phyloP scores from a whole-genome alignment of 2,797 vertebrate species.

The Eleutherodactylus coqui region DNA sequence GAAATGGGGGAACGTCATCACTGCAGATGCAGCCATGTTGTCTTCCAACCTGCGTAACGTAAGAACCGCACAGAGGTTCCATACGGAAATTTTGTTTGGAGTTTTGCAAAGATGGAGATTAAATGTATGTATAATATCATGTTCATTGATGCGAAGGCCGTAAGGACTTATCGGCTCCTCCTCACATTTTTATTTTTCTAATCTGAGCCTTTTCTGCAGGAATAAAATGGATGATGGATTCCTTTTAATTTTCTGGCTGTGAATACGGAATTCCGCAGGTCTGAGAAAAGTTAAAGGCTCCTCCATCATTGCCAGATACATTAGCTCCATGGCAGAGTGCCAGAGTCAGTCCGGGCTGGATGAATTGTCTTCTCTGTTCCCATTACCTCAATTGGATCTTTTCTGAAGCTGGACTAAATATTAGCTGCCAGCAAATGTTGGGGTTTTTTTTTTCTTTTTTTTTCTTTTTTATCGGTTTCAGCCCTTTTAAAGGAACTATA shows the following conservation, averaged over 20 bases:
- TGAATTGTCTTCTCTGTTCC: not conserved
- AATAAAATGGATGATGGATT: not conserved
- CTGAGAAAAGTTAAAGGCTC: not conserved
- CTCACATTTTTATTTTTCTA: not conserved
- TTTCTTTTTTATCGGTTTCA: not conserved
- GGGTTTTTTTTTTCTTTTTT: no score
- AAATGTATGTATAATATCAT: no score
- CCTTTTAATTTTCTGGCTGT: not conserved
- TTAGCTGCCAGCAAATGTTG: not conserved
- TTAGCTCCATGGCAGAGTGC: not conserved
- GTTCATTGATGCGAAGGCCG: no score
- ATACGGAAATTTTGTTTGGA: no score
- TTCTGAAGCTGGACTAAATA: not conserved
- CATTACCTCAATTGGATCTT: conserved; percentile 38
- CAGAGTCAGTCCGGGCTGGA: not conserved
- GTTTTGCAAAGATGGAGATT: no score
- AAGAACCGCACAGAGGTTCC: no score
- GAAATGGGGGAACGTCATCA: no score
- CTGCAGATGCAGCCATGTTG: no score
- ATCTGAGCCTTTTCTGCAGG: not conserved
- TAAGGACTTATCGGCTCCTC: no score
- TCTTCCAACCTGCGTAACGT: no score
- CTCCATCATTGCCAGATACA: conserved; percentile 25
- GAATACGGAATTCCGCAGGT: not conserved
- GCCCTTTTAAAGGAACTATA: not conserved